Evolutionary conservation across 2,113 vertebrate species (phyloP).

Genomic region (Chroicocephalus ridibundus): DNA sequence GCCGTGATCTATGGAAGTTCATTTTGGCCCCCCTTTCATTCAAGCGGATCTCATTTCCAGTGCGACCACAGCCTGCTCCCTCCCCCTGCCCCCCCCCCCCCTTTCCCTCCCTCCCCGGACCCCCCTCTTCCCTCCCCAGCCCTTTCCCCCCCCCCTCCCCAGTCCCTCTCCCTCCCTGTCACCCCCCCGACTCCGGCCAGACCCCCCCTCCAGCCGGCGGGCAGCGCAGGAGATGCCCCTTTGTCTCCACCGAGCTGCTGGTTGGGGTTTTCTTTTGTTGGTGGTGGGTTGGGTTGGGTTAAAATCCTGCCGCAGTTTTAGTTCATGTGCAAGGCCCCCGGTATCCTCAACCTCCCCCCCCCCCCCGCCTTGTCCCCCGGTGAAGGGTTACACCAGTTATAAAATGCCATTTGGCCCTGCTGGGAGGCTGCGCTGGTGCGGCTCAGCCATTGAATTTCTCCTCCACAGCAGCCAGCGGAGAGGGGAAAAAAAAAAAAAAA

Average conservation of each 20-base stretch:
- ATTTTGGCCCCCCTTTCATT: neutral
- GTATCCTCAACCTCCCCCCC: neutral
- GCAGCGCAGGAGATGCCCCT: constrained; percentile 3
- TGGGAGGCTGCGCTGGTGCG: neutral
- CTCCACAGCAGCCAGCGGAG: neutral
- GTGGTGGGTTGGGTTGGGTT: constrained; percentile 11
- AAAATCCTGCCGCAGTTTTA: constrained; percentile 30
- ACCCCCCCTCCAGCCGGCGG: neutral
- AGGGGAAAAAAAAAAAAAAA: no score
- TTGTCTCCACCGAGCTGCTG: constrained; percentile 3
- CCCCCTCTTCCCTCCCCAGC: neutral
- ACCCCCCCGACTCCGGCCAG: neutral
- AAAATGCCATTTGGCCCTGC: constrained; percentile 63
- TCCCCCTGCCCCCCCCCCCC: neutral
- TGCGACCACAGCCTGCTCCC: neutral
- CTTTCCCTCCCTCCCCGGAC: neutral
- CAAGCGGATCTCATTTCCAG: constrained; percentile 24
- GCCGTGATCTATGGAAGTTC: constrained; percentile 10
- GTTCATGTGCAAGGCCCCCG: constrained; percentile 48
- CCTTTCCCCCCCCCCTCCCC: neutral
- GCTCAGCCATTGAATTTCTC: constrained; percentile 3
- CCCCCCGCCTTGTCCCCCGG: neutral
- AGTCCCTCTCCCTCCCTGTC: no score
- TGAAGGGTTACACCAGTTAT: constrained; percentile 34
- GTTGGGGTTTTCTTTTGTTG: neutral